Percentiles rank a stretch among this genome's conserved stretches.
phyloP scores from a whole-genome alignment of 1,140 invertebrate species.

The Chionoecetes opilio region DNA sequence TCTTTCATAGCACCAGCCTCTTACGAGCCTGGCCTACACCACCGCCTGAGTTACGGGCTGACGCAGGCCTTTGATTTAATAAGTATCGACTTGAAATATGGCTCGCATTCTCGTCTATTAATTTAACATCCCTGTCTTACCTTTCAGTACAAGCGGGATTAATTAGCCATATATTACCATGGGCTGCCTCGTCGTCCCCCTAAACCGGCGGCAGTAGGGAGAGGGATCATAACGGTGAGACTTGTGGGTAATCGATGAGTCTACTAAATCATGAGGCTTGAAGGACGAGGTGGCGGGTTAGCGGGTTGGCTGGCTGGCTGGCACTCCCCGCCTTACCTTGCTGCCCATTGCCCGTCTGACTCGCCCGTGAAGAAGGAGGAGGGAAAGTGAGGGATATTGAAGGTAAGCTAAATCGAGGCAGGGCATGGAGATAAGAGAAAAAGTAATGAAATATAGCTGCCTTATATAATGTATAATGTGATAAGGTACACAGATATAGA shows the following conservation, averaged over 20 bases:
- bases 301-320: neutral
- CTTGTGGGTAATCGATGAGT: constrained; percentile 3
- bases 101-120: constrained; percentile 18
- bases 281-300: neutral
- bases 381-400: too few species aligned
- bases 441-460: too few species aligned
- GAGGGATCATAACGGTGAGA: neutral
- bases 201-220: neutral
- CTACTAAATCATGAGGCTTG: neutral
- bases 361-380: too few species aligned
- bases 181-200: neutral
- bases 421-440: too few species aligned
- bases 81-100: constrained; percentile 21
- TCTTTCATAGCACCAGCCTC: too few species aligned
- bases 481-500: too few species aligned
- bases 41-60: neutral
- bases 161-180: constrained; percentile 21
- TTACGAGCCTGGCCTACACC: neutral
- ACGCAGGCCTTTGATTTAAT: constrained; percentile 19
- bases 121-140: constrained; percentile 4
- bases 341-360: neutral
- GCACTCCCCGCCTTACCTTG: neutral
- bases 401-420: too few species aligned
- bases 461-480: too few species aligned
- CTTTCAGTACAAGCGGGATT: neutral